A percentile compares a stretch with the other conserved stretches of the same genome.
These are phyloP conservation scores for Sitodiplosis mosellana DNA, from an alignment of 1,140 invertebrate genomes.

Conservation along the genomic window DNA sequence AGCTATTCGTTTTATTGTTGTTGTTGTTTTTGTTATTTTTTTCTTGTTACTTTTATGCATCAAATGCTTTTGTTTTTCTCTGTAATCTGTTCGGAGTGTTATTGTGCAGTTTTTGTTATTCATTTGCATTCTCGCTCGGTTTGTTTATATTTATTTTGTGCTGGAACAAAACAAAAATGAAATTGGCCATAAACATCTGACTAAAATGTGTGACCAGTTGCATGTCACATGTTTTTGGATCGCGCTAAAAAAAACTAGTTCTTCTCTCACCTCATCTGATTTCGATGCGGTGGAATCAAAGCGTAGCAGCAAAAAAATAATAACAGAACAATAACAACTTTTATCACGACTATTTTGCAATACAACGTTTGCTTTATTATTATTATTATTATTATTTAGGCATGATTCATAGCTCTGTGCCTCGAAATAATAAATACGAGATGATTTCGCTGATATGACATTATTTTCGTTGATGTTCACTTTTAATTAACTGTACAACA, in stretches of 20 bases:
- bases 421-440: background rate
- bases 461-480: background rate
- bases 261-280: background rate
- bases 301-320: background rate
- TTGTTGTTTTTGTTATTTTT: too few species aligned
- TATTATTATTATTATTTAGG: constrained; percentile 1
- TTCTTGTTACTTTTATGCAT: too few species aligned
- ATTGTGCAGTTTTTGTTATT: too few species aligned
- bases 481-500: background rate
- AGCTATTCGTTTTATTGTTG: too few species aligned
- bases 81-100: too few species aligned
- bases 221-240: background rate
- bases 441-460: too few species aligned
- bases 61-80: too few species aligned
- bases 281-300: background rate
- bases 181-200: too few species aligned
- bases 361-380: constrained; percentile 8
- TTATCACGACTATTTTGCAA: constrained; percentile 7
- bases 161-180: too few species aligned
- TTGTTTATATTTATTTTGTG: too few species aligned
- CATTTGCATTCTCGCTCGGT: too few species aligned
- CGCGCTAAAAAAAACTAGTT: background rate
- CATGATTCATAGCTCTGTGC: constrained; percentile 4
- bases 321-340: background rate
- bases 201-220: too few species aligned